These are phyloP conservation scores for Nicator chloris DNA, from an alignment of 2,113 vertebrate genomes.

Conservation along the genomic window DNA sequence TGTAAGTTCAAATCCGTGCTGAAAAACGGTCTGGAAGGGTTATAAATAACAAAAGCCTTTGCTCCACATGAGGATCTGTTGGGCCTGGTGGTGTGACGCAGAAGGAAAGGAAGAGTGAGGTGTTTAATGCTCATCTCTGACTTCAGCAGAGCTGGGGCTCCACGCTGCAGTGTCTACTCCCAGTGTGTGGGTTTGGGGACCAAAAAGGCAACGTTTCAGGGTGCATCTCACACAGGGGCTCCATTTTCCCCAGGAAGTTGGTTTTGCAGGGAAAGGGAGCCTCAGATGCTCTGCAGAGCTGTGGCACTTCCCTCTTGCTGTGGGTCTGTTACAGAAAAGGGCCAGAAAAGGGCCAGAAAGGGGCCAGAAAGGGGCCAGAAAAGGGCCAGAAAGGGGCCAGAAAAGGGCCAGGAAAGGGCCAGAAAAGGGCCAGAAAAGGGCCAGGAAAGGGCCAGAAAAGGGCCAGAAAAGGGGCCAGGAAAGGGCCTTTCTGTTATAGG, in stretches of 20 bases:
- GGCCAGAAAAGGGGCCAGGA: no score
- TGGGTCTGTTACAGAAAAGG: background rate
- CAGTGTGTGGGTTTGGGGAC: rapidly evolving
- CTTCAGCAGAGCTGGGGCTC: background rate
- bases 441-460: no score
- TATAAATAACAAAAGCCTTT: background rate
- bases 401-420: no score
- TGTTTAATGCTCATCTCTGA: background rate
- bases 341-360: no score
- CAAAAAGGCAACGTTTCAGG: background rate
- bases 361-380: no score
- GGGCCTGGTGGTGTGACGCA: background rate
- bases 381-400: no score
- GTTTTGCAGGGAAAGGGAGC: no score
- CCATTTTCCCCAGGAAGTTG: background rate
- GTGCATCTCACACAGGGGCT: background rate
- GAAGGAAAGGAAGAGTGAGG: background rate
- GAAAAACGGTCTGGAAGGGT: background rate
- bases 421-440: no score
- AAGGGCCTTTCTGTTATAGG: background rate
- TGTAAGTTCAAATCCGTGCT: background rate
- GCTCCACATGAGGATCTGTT: background rate
- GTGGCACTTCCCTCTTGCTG: background rate
- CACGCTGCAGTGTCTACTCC: rapidly evolving
- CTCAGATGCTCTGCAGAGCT: background rate